phyloP scores from a whole-genome alignment of 2,797 vertebrate species.

The Okamejei kenojei region DNA sequence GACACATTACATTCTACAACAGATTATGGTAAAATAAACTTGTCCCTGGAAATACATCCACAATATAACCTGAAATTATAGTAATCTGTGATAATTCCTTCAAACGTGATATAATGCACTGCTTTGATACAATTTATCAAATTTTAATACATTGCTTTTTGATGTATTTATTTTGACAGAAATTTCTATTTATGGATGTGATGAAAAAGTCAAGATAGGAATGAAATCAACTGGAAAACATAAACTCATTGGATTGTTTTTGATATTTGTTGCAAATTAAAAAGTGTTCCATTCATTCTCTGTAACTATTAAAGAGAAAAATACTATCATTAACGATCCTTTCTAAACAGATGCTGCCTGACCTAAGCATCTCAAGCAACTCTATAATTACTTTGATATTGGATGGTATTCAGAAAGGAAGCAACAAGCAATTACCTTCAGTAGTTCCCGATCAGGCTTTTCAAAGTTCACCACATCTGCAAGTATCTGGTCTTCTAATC shows the following conservation, averaged over 20 bases:
- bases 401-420: background rate
- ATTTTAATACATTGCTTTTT: background rate
- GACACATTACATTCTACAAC: background rate
- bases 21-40: background rate
- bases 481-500: slow-evolving; percentile 65
- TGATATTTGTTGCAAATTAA: background rate
- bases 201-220: background rate
- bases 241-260: background rate
- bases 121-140: background rate
- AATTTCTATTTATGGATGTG: background rate
- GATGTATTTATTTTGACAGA: background rate
- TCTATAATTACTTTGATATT: background rate
- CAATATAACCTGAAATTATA: background rate
- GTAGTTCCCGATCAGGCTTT: slow-evolving; percentile 59
- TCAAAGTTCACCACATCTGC: slow-evolving; percentile 64
- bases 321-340: background rate
- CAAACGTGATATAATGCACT: background rate
- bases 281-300: background rate
- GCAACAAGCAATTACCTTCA: slow-evolving; percentile 51
- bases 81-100: background rate
- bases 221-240: background rate
- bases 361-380: background rate
- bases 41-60: background rate
- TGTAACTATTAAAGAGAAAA: background rate
- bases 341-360: background rate